These are phyloP conservation scores for Sebastes minor DNA, from an alignment of 2,797 vertebrate genomes.

Conservation along the genomic window DNA sequence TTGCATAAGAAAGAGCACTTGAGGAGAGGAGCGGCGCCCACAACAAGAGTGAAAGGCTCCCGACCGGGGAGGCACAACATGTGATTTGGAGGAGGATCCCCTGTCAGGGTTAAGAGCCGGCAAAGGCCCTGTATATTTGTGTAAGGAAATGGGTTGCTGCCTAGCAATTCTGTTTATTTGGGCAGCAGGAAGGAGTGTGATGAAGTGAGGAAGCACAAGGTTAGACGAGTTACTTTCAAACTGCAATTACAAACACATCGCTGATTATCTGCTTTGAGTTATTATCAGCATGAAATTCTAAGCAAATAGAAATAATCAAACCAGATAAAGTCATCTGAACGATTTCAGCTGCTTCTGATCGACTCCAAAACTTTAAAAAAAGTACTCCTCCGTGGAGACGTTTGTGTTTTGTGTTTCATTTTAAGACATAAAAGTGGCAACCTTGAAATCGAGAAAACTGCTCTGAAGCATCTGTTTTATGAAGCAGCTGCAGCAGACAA, in stretches of 20 bases:
- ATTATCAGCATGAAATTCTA: slow-evolving; percentile 29
- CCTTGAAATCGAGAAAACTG: not conserved
- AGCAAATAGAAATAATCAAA: slow-evolving; percentile 21
- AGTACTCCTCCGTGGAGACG: not conserved
- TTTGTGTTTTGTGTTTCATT: not conserved
- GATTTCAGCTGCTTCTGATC: slow-evolving; percentile 12
- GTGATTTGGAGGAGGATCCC: slow-evolving; percentile 72
- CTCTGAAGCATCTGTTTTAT: slow-evolving; percentile 12
- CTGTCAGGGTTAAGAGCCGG: slow-evolving; percentile 69
- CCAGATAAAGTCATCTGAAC: not conserved
- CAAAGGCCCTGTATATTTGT: slow-evolving; percentile 75
- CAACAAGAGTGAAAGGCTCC: slow-evolving; percentile 34
- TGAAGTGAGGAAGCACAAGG: slow-evolving; percentile 49
- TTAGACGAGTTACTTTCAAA: slow-evolving; percentile 26
- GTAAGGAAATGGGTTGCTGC: slow-evolving; percentile 79
- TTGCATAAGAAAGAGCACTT: slow-evolving; percentile 32
- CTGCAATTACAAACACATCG: slow-evolving; percentile 52
- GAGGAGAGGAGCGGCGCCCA: slow-evolving; percentile 31
- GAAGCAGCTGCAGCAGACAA: slow-evolving; percentile 32
- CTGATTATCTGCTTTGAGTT: slow-evolving; percentile 35
- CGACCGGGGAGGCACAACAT: slow-evolving; percentile 49
- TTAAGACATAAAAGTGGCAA: not conserved
- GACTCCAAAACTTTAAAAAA: not conserved
- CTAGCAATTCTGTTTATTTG: slow-evolving; percentile 82
- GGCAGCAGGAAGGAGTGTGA: slow-evolving; percentile 68